Conservation (phyloP, 2,113 vertebrate genomes). For the Anhinga anhinga region DNA sequence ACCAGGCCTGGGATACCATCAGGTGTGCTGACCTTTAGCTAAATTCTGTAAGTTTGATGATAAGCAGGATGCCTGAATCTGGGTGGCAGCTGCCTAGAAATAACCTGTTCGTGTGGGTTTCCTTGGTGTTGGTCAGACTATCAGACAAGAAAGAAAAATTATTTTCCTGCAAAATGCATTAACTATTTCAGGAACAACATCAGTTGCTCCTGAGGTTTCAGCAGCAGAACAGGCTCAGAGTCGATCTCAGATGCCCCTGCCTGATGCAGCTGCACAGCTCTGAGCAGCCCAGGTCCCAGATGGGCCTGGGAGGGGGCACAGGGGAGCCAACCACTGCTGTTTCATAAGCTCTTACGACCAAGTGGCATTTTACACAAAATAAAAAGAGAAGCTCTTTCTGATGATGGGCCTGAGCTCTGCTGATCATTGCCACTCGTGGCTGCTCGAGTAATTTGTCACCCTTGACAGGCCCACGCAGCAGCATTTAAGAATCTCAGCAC, state of each 20-base stretch:
- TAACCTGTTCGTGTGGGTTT: accelerated
- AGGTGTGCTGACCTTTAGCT: too few species aligned
- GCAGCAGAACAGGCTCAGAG: background rate
- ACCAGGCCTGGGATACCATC: background rate
- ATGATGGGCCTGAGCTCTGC: background rate
- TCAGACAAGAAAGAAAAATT: background rate
- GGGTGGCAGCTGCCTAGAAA: background rate
- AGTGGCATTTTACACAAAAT: background rate
- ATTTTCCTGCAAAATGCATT: background rate
- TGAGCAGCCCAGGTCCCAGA: background rate
- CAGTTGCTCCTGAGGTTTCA: background rate
- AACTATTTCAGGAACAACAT: background rate
- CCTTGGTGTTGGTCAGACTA: background rate
- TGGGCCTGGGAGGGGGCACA: too few species aligned
- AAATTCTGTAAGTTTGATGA: background rate
- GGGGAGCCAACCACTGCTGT: background rate
- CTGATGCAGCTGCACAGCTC: background rate
- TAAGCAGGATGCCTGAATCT: background rate
- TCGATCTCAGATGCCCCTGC: too few species aligned
- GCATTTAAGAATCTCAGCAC: background rate
- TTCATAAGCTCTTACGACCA: background rate
- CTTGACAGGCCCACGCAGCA: background rate
- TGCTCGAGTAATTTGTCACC: background rate
- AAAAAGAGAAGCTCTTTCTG: background rate
- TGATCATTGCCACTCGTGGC: background rate